These are phyloP conservation scores for Chrysolina oricalcia DNA, from an alignment of 2,888 invertebrate genomes.

Conservation along the genomic window DNA sequence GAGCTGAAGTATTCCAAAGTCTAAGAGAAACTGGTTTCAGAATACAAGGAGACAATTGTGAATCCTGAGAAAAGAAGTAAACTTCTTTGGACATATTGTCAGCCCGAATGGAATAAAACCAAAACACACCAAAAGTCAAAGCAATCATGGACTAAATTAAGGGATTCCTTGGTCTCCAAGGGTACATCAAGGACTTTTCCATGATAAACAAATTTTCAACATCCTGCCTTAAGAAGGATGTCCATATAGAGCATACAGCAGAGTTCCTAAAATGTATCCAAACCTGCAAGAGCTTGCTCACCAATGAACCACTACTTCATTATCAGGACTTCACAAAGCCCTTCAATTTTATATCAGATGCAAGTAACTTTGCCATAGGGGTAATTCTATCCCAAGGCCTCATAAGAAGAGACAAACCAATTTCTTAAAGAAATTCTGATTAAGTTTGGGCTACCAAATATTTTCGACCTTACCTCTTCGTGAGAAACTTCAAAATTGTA, in stretches of 20 bases:
- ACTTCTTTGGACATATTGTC: slow-evolving; percentile 43
- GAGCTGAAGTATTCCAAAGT: slow-evolving; percentile 14
- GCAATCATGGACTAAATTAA: slow-evolving; percentile 34
- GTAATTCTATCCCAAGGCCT: slow-evolving; percentile 62
- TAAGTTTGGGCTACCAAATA: no score
- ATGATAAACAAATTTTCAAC: no score
- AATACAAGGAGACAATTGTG: slow-evolving; percentile 40
- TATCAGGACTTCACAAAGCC: not conserved
- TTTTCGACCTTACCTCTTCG: no score
- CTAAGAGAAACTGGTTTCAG: no score
- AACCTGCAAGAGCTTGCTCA: no score
- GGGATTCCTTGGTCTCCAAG: slow-evolving; percentile 36
- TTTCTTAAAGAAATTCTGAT: slow-evolving; percentile 43
- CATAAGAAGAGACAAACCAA: slow-evolving; percentile 61
- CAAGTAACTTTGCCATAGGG: no score
- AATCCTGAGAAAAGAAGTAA: slow-evolving; percentile 45
- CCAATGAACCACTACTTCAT: no score
- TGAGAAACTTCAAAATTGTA: no score
- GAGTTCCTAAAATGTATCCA: no score
- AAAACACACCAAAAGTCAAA: slow-evolving; percentile 45
- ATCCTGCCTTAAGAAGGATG: no score
- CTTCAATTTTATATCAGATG: not conserved
- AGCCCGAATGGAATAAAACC: slow-evolving; percentile 44
- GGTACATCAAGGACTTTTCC: no score
- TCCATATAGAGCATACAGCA: no score